phyloP scores from a whole-genome alignment of 2,113 vertebrate genomes.

The Camelus bactrianus region DNA sequence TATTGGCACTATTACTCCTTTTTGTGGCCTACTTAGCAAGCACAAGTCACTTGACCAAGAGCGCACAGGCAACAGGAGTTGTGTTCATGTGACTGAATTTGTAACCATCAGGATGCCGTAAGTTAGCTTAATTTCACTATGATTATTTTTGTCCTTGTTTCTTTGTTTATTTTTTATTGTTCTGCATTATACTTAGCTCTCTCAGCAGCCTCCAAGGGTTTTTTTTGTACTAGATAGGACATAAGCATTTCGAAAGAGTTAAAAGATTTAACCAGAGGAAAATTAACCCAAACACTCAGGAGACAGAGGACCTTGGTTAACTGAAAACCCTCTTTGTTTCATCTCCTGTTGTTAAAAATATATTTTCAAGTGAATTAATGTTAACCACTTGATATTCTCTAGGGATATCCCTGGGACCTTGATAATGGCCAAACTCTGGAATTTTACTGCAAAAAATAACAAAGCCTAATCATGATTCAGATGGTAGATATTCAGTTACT shows the following conservation, averaged over 20 bases:
- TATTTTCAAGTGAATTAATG: neutral
- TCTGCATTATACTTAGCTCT: neutral
- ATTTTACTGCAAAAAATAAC: conserved; percentile 23
- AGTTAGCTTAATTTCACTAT: neutral
- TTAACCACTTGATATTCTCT: neutral
- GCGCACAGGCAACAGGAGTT: neutral
- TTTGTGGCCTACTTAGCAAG: neutral
- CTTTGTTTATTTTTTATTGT: neutral
- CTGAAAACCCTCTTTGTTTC: neutral
- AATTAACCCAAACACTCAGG: neutral
- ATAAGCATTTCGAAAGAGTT: neutral
- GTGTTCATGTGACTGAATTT: neutral
- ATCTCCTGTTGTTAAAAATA: conserved; percentile 24
- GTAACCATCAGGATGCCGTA: neutral
- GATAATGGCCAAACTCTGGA: conserved; percentile 2
- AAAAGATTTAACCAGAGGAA: neutral
- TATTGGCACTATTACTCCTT: neutral
- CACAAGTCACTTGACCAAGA: neutral
- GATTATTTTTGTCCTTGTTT: neutral
- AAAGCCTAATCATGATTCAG: neutral
- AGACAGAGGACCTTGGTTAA: neutral
- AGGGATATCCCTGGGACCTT: neutral
- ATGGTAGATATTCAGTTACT: neutral
- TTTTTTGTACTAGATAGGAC: neutral
- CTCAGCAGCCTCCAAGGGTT: neutral